Evolutionary conservation across 2,888 invertebrate genomes (phyloP).

Genomic region (Incurvaria masculella): DNA sequence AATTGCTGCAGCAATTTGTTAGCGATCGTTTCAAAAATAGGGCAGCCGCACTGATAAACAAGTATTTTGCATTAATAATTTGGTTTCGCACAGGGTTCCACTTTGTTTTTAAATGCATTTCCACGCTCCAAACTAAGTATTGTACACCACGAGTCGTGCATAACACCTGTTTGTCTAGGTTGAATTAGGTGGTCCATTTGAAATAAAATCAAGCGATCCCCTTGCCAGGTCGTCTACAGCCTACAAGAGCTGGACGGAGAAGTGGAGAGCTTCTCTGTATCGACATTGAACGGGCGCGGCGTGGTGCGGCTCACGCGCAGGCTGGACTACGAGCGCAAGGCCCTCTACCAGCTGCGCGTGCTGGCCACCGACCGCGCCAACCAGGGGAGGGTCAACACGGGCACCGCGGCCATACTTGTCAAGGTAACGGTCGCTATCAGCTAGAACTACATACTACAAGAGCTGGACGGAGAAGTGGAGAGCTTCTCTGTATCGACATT

Average conservation of each 20-base stretch:
- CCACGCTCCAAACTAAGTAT: too few species aligned
- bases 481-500: constrained; percentile 76
- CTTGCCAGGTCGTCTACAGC: constrained; percentile 78
- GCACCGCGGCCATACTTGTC: constrained; percentile 82
- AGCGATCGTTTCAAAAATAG: too few species aligned
- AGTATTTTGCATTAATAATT: too few species aligned
- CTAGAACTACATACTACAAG: constrained; percentile 82
- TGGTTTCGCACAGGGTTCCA: too few species aligned
- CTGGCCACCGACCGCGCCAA: constrained; percentile 83
- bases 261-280: constrained; percentile 71
- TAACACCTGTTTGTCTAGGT: too few species aligned
- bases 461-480: constrained; percentile 72
- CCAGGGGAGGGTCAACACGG: constrained; percentile 80
- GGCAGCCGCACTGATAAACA: too few species aligned
- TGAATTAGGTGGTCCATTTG: too few species aligned
- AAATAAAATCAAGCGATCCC: too few species aligned
- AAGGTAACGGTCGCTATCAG: too few species aligned
- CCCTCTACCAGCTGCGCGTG: constrained; percentile 79
- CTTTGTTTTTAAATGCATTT: too few species aligned
- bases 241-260: constrained; percentile 80
- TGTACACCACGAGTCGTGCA: too few species aligned
- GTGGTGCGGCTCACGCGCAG: constrained; percentile 71
- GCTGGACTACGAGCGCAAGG: constrained; percentile 85
- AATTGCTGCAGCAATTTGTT: too few species aligned
- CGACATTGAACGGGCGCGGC: constrained; percentile 83